These are phyloP conservation scores for Hedya salicella DNA, from an alignment of 2,888 invertebrate genomes.

Conservation along the genomic window DNA sequence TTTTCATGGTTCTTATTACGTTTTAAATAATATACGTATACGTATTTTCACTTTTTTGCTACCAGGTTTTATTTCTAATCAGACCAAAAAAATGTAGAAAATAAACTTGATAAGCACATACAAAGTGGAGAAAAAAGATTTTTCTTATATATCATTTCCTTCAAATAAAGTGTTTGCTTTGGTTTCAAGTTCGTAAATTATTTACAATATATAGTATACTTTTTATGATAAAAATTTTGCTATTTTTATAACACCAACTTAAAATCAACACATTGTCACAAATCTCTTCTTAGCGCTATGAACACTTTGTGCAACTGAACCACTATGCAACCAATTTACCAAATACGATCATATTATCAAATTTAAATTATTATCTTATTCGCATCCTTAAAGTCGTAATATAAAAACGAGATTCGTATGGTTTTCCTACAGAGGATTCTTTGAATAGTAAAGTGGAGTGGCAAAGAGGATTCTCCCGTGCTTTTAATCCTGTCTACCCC, in stretches of 20 bases:
- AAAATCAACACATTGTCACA: conserved; percentile 14
- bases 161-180: too few relatives aligned
- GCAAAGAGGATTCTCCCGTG: conserved; percentile 7
- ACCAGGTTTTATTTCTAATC: too few relatives aligned
- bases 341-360: background rate
- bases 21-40: too few relatives aligned
- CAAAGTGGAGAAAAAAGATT: too few relatives aligned
- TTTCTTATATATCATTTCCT: too few relatives aligned
- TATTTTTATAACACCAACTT: too few relatives aligned
- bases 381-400: background rate
- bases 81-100: too few relatives aligned
- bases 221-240: too few relatives aligned
- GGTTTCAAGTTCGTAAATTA: too few relatives aligned
- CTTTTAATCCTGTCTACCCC: conserved; percentile 36
- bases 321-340: background rate
- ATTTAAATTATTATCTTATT: background rate
- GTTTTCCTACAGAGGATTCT: background rate
- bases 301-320: conserved; percentile 25
- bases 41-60: too few relatives aligned
- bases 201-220: too few relatives aligned
- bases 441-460: conserved; percentile 1
- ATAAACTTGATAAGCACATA: too few relatives aligned
- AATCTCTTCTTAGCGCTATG: conserved; percentile 26
- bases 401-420: background rate
- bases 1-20: background rate